Evolutionary conservation across 2,797 vertebrate genomes (phyloP), one percentile per base, ranked within the genome.

Genomic region (Pipistrellus pygmaeus): DNA sequence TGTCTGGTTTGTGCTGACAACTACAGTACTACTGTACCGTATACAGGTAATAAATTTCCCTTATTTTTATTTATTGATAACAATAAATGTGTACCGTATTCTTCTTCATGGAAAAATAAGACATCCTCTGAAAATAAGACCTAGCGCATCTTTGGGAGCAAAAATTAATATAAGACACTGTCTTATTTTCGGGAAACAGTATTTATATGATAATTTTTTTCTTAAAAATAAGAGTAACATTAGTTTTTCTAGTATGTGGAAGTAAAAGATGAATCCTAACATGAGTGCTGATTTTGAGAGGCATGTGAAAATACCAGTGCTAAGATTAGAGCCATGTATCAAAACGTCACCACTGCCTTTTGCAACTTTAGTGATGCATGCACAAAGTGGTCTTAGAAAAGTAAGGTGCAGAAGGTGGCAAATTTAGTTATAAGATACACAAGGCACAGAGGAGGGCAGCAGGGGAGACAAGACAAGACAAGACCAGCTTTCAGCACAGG

Each of bases 181-280:
- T 38, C 38, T 38, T 38, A 38, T 38, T 38, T 38, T 38, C 38
- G 38, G 38, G 38, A 38, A 38, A 38, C 5, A 4, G 38, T 38
- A 71, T 38, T 90, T 90, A 73, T 73, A 17, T 5, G 32, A 62
- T 91, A n/a, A 6, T 66, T 71, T 90, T 88, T 85, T 96, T 76
- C 77, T 69, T 71, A 84, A 86, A 92, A 84, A 93, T 32, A 82
- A 87, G 27, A 87, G 57, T 15, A 84, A 72, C 41, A 15, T 46
- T 53, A 66, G 15, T 64, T 83, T 94, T 66, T 48, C 57, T 82
- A 17, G 23, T 66, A 66, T 35, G 60, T 83, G 20, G 30, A 32
- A 48, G 30, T 25, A 48, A 83, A 41, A 32, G 23, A 82, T 68
- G 41, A 46, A 77, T 66, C 57, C 80, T 85, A 62, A 76, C 13